Conservation (phyloP, 2,113 vertebrate species). For the Syngnathoides biaculeatus region DNA sequence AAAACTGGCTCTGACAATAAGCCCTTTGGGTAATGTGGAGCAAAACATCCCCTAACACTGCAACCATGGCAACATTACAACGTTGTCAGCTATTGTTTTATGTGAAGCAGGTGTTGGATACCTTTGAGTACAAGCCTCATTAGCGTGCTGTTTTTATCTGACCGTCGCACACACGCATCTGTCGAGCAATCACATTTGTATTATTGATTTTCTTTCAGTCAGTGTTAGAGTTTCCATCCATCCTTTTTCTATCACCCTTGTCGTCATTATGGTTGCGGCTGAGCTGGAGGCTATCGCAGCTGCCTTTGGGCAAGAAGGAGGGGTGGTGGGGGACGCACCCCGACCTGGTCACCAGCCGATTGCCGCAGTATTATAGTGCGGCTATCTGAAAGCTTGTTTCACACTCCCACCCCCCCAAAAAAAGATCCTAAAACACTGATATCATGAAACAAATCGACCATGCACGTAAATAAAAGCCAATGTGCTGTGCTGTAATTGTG, state of each 20-base stretch:
- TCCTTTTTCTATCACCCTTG: background rate
- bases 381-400: background rate
- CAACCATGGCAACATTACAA: background rate
- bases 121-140: constrained; percentile 17
- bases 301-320: background rate
- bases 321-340: background rate
- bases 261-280: background rate
- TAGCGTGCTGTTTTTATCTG: constrained; percentile 18
- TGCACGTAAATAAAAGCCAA: background rate
- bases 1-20: constrained; percentile 8
- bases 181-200: background rate
- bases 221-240: background rate
- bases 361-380: background rate
- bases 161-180: constrained; percentile 13
- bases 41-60: constrained; percentile 3
- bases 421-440: background rate
- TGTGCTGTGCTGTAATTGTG: background rate
- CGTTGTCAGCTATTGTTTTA: background rate
- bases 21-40: background rate
- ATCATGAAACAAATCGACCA: constrained; percentile 1
- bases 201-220: constrained; percentile 3
- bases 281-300: background rate
- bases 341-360: background rate
- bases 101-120: background rate
- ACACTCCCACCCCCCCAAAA: background rate